Evolutionary conservation across 2,888 invertebrate species (phyloP), one percentile per base, ranked within the genome.

Genomic region (Thereva unica): DNA sequence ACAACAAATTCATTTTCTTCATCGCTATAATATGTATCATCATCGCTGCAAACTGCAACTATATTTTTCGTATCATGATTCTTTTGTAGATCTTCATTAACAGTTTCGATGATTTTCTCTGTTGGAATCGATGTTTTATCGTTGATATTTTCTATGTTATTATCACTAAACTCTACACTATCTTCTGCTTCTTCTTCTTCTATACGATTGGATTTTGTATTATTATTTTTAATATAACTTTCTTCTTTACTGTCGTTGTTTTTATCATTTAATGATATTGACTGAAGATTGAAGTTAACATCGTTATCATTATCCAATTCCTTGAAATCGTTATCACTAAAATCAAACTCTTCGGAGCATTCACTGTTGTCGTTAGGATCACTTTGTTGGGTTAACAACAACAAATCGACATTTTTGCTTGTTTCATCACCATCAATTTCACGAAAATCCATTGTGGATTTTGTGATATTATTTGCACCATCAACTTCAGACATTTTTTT

Each of bases 1-100:
- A 78, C 76, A 69, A 79, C 74, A 49, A 76, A 69, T 71, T 75
- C 76, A 70, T 77, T 75, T 42, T 77, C 75, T 57, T 76, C 73
- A 56, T 73, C 74, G 38, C 63, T 71, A 53, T 68, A 69, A 63
- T 70, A 70, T 44, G 73, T 71, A 63, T 72, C 73, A 64, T 70
- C 71, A 64, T 71, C 69, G 42, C 71, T 41, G 38, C 69, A 69
- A 44, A 41, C 34, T 34, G 6, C 34, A 42, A 41, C 40, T 23
- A 12, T 4, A n/a, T 6, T 57, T 10, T 44, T 44, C 10, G 35
- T 44, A 38, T 35, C 52, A n/a, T 57, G 42, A 42, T 50, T 41
- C 57, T 9, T 45, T 35, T 34, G 63, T 47, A 12, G 42, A 52
- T 10, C 44, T 35, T 53, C 45, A 42, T 44, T 42, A 45, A 8